These are phyloP conservation scores for Dromas ardeola DNA, from an alignment of 2,113 vertebrate genomes.

Conservation along the genomic window DNA sequence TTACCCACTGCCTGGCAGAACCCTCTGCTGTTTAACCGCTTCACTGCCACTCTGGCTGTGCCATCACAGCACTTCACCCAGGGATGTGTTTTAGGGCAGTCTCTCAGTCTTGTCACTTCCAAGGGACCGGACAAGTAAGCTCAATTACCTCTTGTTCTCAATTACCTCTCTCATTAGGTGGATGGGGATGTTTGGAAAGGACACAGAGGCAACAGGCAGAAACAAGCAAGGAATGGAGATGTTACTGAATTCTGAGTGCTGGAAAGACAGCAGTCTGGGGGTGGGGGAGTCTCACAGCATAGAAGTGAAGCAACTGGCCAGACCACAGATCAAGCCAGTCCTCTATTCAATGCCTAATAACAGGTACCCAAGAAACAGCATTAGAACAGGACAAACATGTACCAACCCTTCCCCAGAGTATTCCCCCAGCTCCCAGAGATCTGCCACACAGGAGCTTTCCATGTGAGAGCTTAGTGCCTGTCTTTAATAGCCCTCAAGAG, in stretches of 20 bases:
- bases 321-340: neutral
- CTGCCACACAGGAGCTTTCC: neutral
- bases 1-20: neutral
- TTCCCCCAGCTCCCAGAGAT: neutral
- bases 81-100: neutral
- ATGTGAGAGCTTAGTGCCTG: neutral
- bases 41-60: neutral
- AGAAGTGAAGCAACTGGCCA: neutral
- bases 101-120: neutral
- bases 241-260: neutral
- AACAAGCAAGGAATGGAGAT: neutral
- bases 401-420: neutral
- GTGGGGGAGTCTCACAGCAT: neutral
- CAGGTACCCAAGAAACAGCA: neutral
- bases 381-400: neutral
- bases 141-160: neutral
- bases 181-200: neutral
- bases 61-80: neutral
- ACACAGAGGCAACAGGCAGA: rapidly evolving
- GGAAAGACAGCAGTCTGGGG: neutral
- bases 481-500: neutral
- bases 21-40: constrained; percentile 18
- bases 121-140: neutral
- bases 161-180: neutral
- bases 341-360: neutral